Evolutionary conservation across 2,797 vertebrate species (phyloP).

Genomic region (Arctocebus calabarensis): DNA sequence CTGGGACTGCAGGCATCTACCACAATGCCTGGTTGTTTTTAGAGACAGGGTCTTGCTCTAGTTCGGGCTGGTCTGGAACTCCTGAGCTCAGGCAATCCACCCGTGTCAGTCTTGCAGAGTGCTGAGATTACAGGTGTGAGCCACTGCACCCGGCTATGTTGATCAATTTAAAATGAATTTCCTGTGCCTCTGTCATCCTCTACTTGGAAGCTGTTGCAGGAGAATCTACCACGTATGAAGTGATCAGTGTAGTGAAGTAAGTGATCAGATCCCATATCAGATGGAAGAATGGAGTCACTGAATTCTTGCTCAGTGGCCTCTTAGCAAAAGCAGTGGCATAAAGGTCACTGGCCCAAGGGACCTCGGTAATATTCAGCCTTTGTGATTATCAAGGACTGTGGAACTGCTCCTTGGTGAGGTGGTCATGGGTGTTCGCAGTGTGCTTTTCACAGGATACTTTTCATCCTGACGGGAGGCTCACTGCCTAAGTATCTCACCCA

Average conservation of each 20-base stretch:
- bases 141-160: not conserved
- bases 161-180: not conserved
- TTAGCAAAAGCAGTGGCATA: not conserved
- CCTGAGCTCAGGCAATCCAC: no score
- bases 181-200: not conserved
- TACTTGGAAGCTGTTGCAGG: not conserved
- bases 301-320: not conserved
- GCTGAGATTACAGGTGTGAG: no score
- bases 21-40: no score
- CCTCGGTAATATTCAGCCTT: not conserved
- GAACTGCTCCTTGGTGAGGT: not conserved
- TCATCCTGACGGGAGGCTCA: not conserved
- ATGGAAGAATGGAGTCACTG: not conserved
- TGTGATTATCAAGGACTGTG: not conserved
- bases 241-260: not conserved
- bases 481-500: not conserved
- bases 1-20: no score
- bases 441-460: not conserved
- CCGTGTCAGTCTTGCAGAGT: no score
- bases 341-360: not conserved
- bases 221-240: not conserved
- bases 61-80: no score
- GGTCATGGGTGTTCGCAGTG: not conserved
- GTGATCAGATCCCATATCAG: not conserved
- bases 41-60: no score